Percentiles rank a stretch among this genome's conserved stretches.
phyloP scores from a whole-genome alignment of 2,888 invertebrate species.

The Nemotelus nigrinus region DNA sequence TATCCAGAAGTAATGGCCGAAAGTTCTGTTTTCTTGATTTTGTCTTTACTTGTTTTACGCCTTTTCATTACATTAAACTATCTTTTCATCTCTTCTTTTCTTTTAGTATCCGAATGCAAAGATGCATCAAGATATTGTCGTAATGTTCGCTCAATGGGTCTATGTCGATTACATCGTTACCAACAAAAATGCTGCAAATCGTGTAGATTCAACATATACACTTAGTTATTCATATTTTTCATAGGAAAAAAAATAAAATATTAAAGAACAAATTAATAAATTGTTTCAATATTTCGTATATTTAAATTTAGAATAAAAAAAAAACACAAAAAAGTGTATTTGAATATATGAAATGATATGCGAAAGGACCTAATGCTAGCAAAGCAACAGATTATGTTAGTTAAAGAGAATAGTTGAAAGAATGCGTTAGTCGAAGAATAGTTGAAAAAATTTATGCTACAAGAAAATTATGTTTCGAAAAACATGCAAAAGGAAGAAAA shows the following conservation, averaged over 20 bases:
- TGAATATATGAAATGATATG: neutral
- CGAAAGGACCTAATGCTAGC: neutral
- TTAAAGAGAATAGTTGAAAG: neutral
- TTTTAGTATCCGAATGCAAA: slow-evolving; percentile 74
- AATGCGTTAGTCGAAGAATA: neutral
- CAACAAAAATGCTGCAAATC: slow-evolving; percentile 89
- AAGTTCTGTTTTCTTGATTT: neutral
- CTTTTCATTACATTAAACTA: no score
- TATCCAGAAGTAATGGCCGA: neutral
- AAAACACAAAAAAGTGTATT: neutral
- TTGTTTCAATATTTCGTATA: neutral
- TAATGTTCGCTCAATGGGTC: slow-evolving; percentile 86
- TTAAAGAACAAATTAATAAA: neutral
- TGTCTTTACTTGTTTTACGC: neutral
- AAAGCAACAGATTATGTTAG: neutral
- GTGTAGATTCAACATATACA: slow-evolving; percentile 66
- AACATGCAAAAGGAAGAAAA: neutral
- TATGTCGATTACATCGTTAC: slow-evolving; percentile 86
- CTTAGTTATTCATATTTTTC: slow-evolving; percentile 40
- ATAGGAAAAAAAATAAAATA: slow-evolving; percentile 1
- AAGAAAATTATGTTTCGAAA: neutral
- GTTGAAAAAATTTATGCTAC: neutral
- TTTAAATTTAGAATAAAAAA: neutral
- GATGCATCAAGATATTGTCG: slow-evolving; percentile 87
- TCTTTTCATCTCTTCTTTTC: no score